These are phyloP conservation scores for Ceuthmochares aereus DNA, from an alignment of 2,113 vertebrate genomes.

Conservation along the genomic window DNA sequence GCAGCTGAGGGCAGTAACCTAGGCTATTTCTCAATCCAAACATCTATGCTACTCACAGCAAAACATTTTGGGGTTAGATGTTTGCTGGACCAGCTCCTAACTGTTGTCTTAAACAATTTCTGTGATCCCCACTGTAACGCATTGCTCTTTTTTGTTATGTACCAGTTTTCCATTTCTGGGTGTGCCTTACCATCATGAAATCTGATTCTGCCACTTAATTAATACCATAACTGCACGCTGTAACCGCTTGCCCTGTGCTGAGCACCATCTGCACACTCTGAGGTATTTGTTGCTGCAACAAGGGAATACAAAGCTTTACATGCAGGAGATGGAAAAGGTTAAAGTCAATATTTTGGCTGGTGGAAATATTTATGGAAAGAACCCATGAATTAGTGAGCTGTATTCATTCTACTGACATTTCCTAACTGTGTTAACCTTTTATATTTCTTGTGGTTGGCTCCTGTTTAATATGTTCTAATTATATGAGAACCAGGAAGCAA, in stretches of 20 bases:
- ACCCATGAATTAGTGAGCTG: slow-evolving; percentile 22
- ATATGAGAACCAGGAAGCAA: slow-evolving; percentile 53
- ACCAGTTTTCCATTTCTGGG: background rate
- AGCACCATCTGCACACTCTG: background rate
- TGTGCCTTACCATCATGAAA: slow-evolving; percentile 47
- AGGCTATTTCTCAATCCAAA: background rate
- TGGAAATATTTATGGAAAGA: slow-evolving; percentile 65
- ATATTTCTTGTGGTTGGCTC: slow-evolving; percentile 61
- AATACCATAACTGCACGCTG: slow-evolving; percentile 22
- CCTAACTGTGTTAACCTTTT: slow-evolving; percentile 61
- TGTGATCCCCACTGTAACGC: background rate
- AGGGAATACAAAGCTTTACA: slow-evolving; percentile 52
- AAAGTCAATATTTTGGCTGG: slow-evolving; percentile 69
- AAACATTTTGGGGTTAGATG: background rate
- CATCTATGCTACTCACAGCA: background rate
- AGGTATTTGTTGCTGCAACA: slow-evolving; percentile 29
- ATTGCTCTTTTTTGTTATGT: background rate
- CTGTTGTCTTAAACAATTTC: background rate
- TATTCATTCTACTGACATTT: slow-evolving; percentile 59
- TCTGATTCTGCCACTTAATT: slow-evolving; percentile 58
- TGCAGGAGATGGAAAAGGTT: slow-evolving; percentile 63
- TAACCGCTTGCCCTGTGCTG: background rate
- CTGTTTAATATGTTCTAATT: slow-evolving; percentile 66
- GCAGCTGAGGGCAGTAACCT: background rate
- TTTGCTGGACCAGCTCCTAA: slow-evolving; percentile 6